Percentiles rank a stretch among this genome's conserved stretches.
Conservation (phyloP, 2,113 vertebrate genomes). For the Ellobius talpinus region DNA sequence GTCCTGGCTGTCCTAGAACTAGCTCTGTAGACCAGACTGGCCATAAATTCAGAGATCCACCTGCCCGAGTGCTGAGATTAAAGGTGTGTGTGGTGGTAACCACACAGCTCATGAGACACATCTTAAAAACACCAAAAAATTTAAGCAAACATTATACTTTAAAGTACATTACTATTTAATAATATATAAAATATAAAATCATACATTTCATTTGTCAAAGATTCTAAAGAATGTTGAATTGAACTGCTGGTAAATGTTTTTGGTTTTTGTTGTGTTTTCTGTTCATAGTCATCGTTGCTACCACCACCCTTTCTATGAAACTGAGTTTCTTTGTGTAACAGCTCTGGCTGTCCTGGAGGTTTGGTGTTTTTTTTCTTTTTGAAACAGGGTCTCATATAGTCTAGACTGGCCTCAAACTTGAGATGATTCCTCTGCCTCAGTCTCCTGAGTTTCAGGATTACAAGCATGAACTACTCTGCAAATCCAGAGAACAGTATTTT, state of each 20-base stretch:
- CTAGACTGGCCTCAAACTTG: background rate
- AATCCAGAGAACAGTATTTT: background rate
- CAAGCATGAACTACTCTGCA: background rate
- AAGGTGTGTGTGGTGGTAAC: too few relatives aligned
- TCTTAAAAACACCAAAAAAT: background rate
- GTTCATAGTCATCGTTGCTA: too few relatives aligned
- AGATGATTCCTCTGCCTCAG: background rate
- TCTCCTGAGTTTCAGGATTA: background rate
- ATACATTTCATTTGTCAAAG: background rate
- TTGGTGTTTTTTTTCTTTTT: background rate
- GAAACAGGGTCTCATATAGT: background rate
- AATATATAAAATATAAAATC: background rate
- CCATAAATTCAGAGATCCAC: too few relatives aligned
- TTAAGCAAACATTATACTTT: background rate
- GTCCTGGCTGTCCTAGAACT: too few relatives aligned
- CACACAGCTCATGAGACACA: background rate
- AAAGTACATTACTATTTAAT: background rate
- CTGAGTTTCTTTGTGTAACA: background rate
- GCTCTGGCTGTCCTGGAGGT: background rate
- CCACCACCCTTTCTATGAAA: background rate
- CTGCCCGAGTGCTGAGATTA: too few relatives aligned
- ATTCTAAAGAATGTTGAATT: background rate
- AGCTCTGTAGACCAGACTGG: too few relatives aligned
- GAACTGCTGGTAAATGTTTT: background rate
- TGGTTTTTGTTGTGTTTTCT: background rate